Evolutionary conservation across 2,113 vertebrate genomes (phyloP).

Genomic region (Bettongia penicillata): DNA sequence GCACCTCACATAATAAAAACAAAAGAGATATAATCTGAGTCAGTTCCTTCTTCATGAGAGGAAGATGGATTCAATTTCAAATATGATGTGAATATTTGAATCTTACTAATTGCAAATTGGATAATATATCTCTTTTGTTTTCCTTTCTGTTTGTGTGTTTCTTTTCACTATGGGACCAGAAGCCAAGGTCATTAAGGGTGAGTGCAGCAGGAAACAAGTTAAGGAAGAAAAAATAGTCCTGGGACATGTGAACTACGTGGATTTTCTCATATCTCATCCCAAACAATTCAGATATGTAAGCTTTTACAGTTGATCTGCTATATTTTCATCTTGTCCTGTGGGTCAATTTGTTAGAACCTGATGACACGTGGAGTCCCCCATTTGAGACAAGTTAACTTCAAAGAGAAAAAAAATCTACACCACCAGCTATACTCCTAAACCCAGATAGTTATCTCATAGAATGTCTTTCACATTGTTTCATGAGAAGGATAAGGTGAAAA

Average conservation of each 20-base stretch:
- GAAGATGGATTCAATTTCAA: background rate
- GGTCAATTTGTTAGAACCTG: background rate
- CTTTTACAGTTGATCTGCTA: background rate
- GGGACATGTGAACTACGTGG: background rate
- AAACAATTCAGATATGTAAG: background rate
- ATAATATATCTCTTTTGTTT: background rate
- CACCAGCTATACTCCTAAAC: background rate
- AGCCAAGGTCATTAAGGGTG: background rate
- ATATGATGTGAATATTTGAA: background rate
- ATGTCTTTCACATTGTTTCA: background rate
- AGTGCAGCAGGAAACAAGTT: background rate
- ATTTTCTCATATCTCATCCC: constrained; percentile 7
- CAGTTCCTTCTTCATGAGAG: background rate
- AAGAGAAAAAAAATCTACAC: background rate
- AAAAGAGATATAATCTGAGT: background rate
- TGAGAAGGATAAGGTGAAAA: background rate
- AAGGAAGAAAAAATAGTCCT: background rate
- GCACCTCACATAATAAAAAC: background rate
- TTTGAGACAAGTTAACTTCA: background rate
- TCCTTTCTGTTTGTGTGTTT: background rate
- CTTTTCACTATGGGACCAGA: background rate
- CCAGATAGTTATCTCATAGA: background rate
- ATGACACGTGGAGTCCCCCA: background rate
- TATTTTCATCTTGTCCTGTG: background rate
- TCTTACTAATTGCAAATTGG: background rate